Conservation (phyloP, 2,113 vertebrate genomes). For the Puffinus mauretanicus region DNA sequence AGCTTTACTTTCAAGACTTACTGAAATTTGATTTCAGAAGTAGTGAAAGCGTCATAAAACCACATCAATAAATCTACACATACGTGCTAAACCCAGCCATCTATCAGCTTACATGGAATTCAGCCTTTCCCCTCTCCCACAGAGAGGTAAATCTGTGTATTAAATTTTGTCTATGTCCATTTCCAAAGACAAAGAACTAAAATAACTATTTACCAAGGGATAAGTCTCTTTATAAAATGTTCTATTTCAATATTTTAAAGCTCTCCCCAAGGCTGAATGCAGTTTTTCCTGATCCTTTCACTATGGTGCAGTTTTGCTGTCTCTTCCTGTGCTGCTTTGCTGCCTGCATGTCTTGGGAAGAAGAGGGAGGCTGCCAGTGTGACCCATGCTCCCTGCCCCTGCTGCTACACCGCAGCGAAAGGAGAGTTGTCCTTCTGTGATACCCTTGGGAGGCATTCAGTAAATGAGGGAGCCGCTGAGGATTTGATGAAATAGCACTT, state of each 20-base stretch:
- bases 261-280: background rate
- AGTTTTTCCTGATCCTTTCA: background rate
- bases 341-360: background rate
- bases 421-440: background rate
- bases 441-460: background rate
- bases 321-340: background rate
- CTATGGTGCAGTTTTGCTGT: background rate
- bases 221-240: background rate
- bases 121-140: background rate
- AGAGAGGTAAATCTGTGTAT: background rate
- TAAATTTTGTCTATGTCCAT: background rate
- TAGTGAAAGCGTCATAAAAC: background rate
- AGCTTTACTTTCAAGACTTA: background rate
- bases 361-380: background rate
- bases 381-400: background rate
- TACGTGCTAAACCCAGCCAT: background rate
- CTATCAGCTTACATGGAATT: background rate
- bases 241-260: background rate
- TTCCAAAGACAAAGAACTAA: background rate
- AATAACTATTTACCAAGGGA: background rate
- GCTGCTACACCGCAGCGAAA: background rate
- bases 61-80: background rate
- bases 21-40: background rate
- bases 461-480: background rate
- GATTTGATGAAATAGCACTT: background rate